Evolutionary conservation across 2,113 vertebrate genomes (phyloP).

Genomic region (Notiomystis cincta): DNA sequence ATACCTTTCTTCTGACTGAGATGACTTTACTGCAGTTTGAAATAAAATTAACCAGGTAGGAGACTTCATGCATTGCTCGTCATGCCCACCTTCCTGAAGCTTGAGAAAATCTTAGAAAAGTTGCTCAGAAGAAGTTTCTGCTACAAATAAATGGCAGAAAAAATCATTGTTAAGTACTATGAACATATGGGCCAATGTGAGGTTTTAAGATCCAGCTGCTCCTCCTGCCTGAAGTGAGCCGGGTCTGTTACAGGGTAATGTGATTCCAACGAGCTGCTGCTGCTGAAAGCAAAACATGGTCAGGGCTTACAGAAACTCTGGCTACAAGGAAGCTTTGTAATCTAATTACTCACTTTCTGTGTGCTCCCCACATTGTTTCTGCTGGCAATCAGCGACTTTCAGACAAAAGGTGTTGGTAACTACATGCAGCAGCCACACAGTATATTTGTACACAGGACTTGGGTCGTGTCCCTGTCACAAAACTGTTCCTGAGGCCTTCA

Average conservation of each 20-base stretch:
- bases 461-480: neutral
- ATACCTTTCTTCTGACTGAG: neutral
- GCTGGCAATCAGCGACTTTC: neutral
- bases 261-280: neutral
- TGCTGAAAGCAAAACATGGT: neutral
- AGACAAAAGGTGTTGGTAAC: neutral
- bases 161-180: neutral
- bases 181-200: neutral
- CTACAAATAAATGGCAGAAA: neutral
- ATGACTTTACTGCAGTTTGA: neutral
- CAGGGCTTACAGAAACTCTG: neutral
- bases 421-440: neutral
- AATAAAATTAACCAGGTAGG: neutral
- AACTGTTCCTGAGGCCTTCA: neutral
- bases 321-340: neutral
- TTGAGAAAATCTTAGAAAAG: neutral
- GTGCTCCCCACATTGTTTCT: neutral
- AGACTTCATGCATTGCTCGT: neutral
- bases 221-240: neutral
- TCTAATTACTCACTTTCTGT: neutral
- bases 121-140: neutral
- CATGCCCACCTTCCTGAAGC: neutral
- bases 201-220: neutral
- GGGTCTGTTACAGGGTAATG: neutral
- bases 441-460: accelerated